phyloP scores from a whole-genome alignment of 64 coral and sea anemone species.

The Hydrozoanthus tunicans region DNA sequence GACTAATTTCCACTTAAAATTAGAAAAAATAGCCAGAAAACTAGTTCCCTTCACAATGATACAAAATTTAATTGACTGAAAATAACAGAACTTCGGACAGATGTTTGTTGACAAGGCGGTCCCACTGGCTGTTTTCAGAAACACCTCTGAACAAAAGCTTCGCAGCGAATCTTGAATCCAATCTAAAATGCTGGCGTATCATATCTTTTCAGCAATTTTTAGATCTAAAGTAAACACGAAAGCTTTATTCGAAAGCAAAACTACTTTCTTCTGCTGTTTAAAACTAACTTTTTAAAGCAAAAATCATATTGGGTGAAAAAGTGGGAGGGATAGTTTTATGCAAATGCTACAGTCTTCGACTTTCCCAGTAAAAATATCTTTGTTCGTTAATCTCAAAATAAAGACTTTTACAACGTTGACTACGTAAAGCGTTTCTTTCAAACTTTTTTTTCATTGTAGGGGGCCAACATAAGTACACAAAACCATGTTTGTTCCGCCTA shows the following conservation, averaged over 20 bases:
- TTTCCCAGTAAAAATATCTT: constrained; percentile 17
- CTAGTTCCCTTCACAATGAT: background rate
- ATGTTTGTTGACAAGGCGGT: background rate
- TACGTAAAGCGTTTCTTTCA: background rate
- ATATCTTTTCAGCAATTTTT: background rate
- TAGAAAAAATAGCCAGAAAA: background rate
- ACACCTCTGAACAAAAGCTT: background rate
- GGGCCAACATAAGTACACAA: constrained; percentile 5
- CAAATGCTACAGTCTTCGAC: constrained; percentile 21
- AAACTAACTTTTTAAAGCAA: background rate
- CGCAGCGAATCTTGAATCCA: background rate
- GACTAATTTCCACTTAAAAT: background rate
- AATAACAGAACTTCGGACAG: background rate
- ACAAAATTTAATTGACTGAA: constrained; percentile 12
- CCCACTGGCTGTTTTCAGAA: background rate
- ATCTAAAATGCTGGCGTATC: background rate
- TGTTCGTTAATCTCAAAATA: constrained; percentile 45
- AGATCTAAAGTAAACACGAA: constrained; percentile 15
- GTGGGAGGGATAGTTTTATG: constrained; percentile 26
- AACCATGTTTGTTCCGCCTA: background rate
- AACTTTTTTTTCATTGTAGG: background rate
- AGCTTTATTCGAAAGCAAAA: constrained; percentile 22
- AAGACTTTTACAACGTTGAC: constrained; percentile 1
- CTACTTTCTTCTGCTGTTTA: constrained; percentile 9
- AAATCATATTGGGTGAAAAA: constrained; percentile 4